Conservation (phyloP, 1,140 invertebrate species). For the Magallana ariakensis region DNA sequence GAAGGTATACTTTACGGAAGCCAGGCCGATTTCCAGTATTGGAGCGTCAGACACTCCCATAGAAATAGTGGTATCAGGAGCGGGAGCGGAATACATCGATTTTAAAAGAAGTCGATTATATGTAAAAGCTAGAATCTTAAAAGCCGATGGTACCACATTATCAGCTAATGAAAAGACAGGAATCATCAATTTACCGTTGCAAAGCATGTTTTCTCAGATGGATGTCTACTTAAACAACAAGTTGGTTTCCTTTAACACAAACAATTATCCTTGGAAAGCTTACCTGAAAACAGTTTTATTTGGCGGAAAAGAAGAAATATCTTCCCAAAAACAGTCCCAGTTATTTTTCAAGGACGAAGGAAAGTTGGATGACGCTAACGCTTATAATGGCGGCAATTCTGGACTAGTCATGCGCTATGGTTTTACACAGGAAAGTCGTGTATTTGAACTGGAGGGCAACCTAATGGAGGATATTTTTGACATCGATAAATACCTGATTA, state of each 20-base stretch:
- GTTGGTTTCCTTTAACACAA: constrained; percentile 54
- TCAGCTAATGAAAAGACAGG: constrained; percentile 46
- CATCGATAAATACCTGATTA: constrained; percentile 52
- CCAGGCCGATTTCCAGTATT: constrained; percentile 41
- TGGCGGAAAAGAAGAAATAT: constrained; percentile 19
- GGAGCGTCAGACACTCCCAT: constrained; percentile 45
- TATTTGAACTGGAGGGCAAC: constrained; percentile 53
- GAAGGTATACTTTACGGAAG: constrained; percentile 52
- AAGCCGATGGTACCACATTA: constrained; percentile 54
- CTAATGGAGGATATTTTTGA: constrained; percentile 49
- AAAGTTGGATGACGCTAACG: constrained; percentile 43
- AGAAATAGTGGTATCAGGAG: constrained; percentile 51
- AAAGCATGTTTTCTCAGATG: constrained; percentile 52
- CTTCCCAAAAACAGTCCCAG: constrained; percentile 50
- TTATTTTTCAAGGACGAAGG: constrained; percentile 45
- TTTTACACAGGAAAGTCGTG: constrained; percentile 47
- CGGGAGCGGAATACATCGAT: constrained; percentile 58
- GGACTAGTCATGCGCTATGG: constrained; percentile 47
- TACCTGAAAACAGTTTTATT: constrained; percentile 47
- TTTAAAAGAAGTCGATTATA: constrained; percentile 46
- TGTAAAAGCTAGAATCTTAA: constrained; percentile 50
- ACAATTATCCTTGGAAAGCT: constrained; percentile 52
- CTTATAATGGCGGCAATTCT: constrained; percentile 40
- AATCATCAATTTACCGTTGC: constrained; percentile 56
- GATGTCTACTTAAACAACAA: constrained; percentile 57